phyloP scores from a whole-genome alignment of 2,888 invertebrate genomes.

The Heteromurus nitidus region DNA sequence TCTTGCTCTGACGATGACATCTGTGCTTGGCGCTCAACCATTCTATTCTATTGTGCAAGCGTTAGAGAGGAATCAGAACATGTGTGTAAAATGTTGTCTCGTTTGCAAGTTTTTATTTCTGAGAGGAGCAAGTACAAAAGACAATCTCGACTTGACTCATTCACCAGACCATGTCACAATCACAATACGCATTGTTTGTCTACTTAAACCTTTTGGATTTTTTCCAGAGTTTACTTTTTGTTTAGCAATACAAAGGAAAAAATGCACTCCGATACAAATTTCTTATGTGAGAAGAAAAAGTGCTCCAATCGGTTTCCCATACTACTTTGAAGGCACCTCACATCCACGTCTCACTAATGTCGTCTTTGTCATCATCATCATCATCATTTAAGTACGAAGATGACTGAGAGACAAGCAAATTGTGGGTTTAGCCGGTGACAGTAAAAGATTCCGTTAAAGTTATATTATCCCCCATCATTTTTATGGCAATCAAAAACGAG shows the following conservation, averaged over 20 bases:
- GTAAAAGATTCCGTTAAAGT: too few species aligned
- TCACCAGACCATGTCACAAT: neutral
- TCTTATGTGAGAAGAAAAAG: neutral
- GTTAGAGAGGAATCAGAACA: neutral
- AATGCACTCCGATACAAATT: neutral
- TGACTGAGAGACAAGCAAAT: too few species aligned
- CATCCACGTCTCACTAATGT: neutral
- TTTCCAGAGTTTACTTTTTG: too few species aligned
- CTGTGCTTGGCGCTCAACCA: conserved; percentile 4
- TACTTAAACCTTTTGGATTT: too few species aligned
- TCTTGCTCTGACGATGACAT: conserved; percentile 37
- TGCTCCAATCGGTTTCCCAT: neutral
- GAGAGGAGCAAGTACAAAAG: neutral
- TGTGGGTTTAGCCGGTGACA: too few species aligned
- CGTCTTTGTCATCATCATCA: too few species aligned
- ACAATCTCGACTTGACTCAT: neutral
- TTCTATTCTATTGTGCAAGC: neutral
- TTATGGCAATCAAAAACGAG: too few species aligned
- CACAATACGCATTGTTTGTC: too few species aligned
- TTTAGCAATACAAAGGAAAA: neutral
- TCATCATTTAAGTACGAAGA: too few species aligned
- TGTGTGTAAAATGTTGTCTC: too few species aligned
- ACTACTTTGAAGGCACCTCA: neutral
- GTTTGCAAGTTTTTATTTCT: neutral
- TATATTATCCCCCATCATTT: too few species aligned